Evolutionary conservation across 2,113 vertebrate genomes (phyloP), one percentile per base, ranked within the genome.

Genomic region (Harpagus bidentatus): DNA sequence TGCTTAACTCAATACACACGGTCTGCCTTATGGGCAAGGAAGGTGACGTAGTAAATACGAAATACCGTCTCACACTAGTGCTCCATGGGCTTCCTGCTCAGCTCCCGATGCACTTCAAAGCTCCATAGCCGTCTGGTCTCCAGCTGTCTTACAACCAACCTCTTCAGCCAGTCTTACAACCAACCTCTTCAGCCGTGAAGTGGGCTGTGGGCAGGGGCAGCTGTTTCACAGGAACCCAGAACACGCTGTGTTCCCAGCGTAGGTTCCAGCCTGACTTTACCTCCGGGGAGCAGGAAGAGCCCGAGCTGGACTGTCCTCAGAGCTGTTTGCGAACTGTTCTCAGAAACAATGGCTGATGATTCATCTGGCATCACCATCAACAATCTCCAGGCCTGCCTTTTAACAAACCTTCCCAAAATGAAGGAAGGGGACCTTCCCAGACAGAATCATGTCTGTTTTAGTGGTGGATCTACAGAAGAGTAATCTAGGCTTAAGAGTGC

Each of bases 291-390:
- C 82, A 95, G 91, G 93, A 96, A 93, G 77, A 97, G 93, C 48
- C 81, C 79, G 70, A 94, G 90, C 89, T 88, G 83, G 80, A 85
- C 92, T 96, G 90, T 95, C 91, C 90, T 93, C 88, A 67, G 84
- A 93, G 93, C 29, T 94, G 50, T 94, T 89, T 96, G 92, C 94
- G 82, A 90, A 86, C 88, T 88, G 55, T 93, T 95, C 91, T 91
- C 81, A 88, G 89, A 93, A 95, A 96, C 84, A 95, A 95, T 96
- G 93, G 84, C 70, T 93, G 94, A 94, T 93, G 91, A 96, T 96
- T 96, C 94, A 97, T 95, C 91, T 91, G 74, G 58, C 73, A 59
- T 61, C 48, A 23, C 91, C 90, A 94, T 71, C 85, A 92, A 73
- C 90, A 73, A 32, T 61, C 78, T 69, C 70, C 82, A 80, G 52